A percentile compares a stretch with the other conserved stretches of the same genome.
These are phyloP conservation scores for Pseudochirops corinnae DNA, from an alignment of 2,797 vertebrate species.

Conservation along the genomic window DNA sequence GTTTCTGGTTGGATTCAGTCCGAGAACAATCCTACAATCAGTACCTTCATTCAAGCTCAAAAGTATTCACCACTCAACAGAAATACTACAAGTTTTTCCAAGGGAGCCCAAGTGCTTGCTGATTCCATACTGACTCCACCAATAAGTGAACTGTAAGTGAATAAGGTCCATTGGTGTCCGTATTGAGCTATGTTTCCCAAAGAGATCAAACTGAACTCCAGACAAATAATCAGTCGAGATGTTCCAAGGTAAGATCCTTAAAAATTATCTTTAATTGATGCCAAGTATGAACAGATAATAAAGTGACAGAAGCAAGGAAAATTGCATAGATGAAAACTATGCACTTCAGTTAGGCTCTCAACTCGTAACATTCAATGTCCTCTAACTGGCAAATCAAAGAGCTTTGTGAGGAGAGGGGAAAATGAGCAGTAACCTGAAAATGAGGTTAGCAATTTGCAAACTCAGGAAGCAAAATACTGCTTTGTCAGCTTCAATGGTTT, in stretches of 20 bases:
- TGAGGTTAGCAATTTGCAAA: slow-evolving; percentile 81
- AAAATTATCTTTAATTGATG: slow-evolving; percentile 94
- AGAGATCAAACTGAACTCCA: slow-evolving; percentile 79
- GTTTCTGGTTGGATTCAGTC: slow-evolving; percentile 1
- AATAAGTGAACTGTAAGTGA: background rate
- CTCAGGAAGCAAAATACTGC: slow-evolving; percentile 77
- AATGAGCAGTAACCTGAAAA: slow-evolving; percentile 82
- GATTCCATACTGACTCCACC: background rate
- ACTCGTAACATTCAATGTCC: slow-evolving; percentile 85
- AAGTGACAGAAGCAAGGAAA: slow-evolving; percentile 89
- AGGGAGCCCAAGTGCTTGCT: background rate
- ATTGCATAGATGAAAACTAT: slow-evolving; percentile 93
- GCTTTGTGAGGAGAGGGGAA: slow-evolving; percentile 77
- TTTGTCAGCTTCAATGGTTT: slow-evolving; percentile 84
- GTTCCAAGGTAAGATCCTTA: slow-evolving; percentile 86
- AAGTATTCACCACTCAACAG: background rate
- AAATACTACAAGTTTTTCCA: background rate
- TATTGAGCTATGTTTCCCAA: background rate
- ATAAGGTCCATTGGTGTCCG: background rate
- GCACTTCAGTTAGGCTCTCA: slow-evolving; percentile 87
- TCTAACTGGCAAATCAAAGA: slow-evolving; percentile 81
- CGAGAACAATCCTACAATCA: slow-evolving; percentile 20
- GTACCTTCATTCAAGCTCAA: slow-evolving; percentile 29
- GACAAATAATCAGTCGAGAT: slow-evolving; percentile 85
- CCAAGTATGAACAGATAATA: slow-evolving; percentile 90